Percentiles rank a stretch among this genome's conserved stretches.
These are phyloP conservation scores for Coenonympha glycerion DNA, from an alignment of 2,888 invertebrate genomes.

Conservation along the genomic window DNA sequence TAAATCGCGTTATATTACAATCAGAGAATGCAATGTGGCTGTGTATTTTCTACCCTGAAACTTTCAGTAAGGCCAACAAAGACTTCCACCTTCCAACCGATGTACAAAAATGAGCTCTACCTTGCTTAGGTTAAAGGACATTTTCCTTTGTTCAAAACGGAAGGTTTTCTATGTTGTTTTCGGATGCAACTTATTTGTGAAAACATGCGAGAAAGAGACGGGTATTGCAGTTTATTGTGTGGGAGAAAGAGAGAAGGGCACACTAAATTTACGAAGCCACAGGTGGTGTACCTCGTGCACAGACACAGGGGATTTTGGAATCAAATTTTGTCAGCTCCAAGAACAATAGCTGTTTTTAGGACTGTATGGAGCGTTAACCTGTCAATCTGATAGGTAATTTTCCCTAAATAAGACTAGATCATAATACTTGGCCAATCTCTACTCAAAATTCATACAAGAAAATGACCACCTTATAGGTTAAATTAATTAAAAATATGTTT, in stretches of 20 bases:
- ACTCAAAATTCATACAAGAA: too few species aligned
- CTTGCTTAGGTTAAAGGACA: slow-evolving; percentile 29
- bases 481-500: too few species aligned
- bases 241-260: slow-evolving; percentile 51
- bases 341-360: not conserved
- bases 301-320: slow-evolving; percentile 41
- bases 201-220: slow-evolving; percentile 61
- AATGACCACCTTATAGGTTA: too few species aligned
- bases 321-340: not conserved
- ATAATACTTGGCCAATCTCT: too few species aligned
- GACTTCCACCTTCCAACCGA: slow-evolving; percentile 38
- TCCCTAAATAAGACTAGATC: too few species aligned
- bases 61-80: slow-evolving; percentile 59
- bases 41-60: slow-evolving; percentile 66
- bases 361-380: too few species aligned
- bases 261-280: slow-evolving; percentile 75
- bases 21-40: slow-evolving; percentile 61
- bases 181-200: slow-evolving; percentile 75
- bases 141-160: slow-evolving; percentile 35
- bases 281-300: slow-evolving; percentile 73
- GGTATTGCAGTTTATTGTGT: slow-evolving; percentile 31
- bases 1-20: slow-evolving; percentile 72
- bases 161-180: slow-evolving; percentile 72
- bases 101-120: slow-evolving; percentile 39
- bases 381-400: too few species aligned